phyloP scores from a whole-genome alignment of 2,888 invertebrate species.

The Hemicrepidius hirtus region DNA sequence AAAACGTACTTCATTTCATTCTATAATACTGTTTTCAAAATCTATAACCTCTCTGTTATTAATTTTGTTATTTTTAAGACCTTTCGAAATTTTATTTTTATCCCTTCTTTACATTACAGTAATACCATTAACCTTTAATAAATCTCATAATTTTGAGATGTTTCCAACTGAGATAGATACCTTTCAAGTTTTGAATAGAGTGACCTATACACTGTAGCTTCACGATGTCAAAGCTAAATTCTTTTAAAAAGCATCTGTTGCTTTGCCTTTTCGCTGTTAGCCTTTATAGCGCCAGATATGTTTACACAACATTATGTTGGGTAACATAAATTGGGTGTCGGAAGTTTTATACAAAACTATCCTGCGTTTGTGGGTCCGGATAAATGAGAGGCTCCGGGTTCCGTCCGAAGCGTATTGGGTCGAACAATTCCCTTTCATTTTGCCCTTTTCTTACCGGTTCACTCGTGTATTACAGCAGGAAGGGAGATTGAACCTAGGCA shows the following conservation, averaged over 20 bases:
- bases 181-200: no score
- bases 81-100: no score
- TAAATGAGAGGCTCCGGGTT: conserved; percentile 41
- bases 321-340: conserved; percentile 39
- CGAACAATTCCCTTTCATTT: conserved; percentile 43
- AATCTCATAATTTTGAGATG: no score
- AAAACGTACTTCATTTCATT: no score
- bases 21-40: no score
- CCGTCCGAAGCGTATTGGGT: conserved; percentile 38
- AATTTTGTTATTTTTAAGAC: no score
- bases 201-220: no score
- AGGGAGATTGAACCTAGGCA: conserved; percentile 7
- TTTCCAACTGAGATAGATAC: no score
- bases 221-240: no score
- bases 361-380: conserved; percentile 35
- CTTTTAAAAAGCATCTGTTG: conserved; percentile 30
- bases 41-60: no score
- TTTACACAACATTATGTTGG: conserved; percentile 35
- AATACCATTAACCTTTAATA: no score
- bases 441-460: conserved; percentile 36
- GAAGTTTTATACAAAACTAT: conserved; percentile 41
- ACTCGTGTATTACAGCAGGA: conserved; percentile 13
- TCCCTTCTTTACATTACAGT: no score
- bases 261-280: conserved; percentile 16
- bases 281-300: conserved; percentile 22